phyloP scores from a whole-genome alignment of 2,113 vertebrate species.

The Clarias gariepinus region DNA sequence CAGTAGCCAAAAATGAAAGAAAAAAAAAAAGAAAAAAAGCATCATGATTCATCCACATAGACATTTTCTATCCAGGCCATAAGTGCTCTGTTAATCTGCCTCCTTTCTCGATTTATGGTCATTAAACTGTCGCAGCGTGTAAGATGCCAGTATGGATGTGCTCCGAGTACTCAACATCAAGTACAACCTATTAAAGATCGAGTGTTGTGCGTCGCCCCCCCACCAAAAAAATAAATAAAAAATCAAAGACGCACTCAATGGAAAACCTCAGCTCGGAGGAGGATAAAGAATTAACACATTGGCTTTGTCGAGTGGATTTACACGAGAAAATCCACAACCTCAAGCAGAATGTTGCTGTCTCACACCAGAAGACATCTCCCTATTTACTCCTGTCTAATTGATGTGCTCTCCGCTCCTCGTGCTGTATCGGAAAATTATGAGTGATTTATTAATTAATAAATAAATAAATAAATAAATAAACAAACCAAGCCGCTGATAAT shows the following conservation, averaged over 20 bases:
- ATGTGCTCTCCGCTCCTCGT: background rate
- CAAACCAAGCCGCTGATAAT: background rate
- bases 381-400: conserved; percentile 16
- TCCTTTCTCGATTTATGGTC: conserved; percentile 31
- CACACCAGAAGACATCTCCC: conserved; percentile 32
- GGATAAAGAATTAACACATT: background rate
- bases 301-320: background rate
- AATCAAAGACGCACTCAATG: background rate
- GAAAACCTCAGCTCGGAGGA: background rate
- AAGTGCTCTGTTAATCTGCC: conserved; percentile 42
- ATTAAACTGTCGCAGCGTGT: conserved; percentile 25
- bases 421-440: background rate
- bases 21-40: background rate
- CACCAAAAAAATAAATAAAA: background rate
- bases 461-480: too few relatives aligned
- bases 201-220: background rate
- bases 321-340: background rate
- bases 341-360: conserved; percentile 36
- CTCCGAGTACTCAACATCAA: background rate
- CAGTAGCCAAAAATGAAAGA: conserved; percentile 9
- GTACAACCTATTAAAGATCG: conserved; percentile 15
- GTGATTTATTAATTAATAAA: background rate
- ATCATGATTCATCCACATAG: conserved; percentile 38
- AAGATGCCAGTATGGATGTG: conserved; percentile 19
- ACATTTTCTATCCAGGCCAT: conserved; percentile 34